Evolutionary conservation across 2,797 vertebrate species (phyloP), one percentile per base, ranked within the genome.

Genomic region (Pempheris klunzingeri): DNA sequence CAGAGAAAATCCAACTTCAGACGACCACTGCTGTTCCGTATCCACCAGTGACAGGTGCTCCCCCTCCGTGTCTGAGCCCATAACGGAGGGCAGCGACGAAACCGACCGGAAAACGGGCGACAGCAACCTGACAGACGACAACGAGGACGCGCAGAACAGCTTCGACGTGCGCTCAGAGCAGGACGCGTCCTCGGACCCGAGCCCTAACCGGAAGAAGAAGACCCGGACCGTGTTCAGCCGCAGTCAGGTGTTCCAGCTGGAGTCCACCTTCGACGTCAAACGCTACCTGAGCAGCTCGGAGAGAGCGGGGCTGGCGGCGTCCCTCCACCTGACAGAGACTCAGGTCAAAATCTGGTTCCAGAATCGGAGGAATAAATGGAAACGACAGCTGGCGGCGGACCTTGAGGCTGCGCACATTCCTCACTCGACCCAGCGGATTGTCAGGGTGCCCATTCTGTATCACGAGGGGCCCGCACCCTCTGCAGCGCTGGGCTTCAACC

Each of bases 301-400:
- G 74, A 92, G 96, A 47, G 95, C 95, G 0, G 95, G 94, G 0
- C 91, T 96, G 65, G 95, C 96, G 0, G 92, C 93, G 17, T 93
- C 95, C 0, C 93, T 96, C 13, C 95, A 94, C 71, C 94, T 98
- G 81, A 96, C 96, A 1, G 96, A 97, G 92, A 97, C 96, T 0
- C 96, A 97, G 92, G 97, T 97, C 47, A 97, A 97, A 81, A 97
- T 97, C 88, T 97, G 96, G 96, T 97, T 97, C 84, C 97, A 98
- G 91, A 97, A 97, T 84, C 93, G 96, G 20, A 92, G 96, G 71
- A 97, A 97, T 86, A 96, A 97, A 83, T 97, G 97, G 96, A 97
- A 99, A 91, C 94, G 97, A 79, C 97, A 98, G 86, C 90, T 97
- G 88, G 92, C 96, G 4, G 96, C 96, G 0, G 97, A 98, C 67